phyloP scores from a whole-genome alignment of 2,888 invertebrate genomes.

The Phragmatobia fuliginosa region DNA sequence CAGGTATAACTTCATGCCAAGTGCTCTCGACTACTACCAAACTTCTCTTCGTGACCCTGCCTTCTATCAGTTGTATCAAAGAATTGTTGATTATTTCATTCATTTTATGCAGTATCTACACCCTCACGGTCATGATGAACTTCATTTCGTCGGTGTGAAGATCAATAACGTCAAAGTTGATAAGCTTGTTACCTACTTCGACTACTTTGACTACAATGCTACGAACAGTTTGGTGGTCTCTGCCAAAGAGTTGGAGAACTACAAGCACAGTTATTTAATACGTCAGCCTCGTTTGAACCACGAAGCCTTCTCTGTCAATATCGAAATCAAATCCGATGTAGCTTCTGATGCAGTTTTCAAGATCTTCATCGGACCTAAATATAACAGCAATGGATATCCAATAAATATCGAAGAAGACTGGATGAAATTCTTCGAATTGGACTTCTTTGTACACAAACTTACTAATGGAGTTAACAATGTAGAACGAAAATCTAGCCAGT shows the following conservation, averaged over 20 bases:
- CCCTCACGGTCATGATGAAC: conserved; percentile 86
- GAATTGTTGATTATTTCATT: conserved; percentile 85
- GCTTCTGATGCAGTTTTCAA: conserved; percentile 87
- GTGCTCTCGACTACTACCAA: conserved; percentile 88
- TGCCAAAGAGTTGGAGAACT: conserved; percentile 63
- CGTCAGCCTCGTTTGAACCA: conserved; percentile 91
- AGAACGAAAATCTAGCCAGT: conserved; percentile 88
- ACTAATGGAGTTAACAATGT: conserved; percentile 88
- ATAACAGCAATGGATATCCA: conserved; percentile 84
- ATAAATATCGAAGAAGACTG: conserved; percentile 85
- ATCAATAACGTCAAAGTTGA: conserved; percentile 88
- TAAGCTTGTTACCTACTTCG: conserved; percentile 89
- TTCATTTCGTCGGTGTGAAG: conserved; percentile 87
- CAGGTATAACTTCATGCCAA: conserved; percentile 82
- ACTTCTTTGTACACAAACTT: conserved; percentile 87
- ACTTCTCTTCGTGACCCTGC: conserved; percentile 90
- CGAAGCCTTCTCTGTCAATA: conserved; percentile 88
- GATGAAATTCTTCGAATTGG: conserved; percentile 88
- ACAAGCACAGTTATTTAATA: conserved; percentile 80
- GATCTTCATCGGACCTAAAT: conserved; percentile 90
- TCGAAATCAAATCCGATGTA: conserved; percentile 87
- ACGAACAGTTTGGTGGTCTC: conserved; percentile 81
- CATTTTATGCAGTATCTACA: conserved; percentile 87
- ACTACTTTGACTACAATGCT: conserved; percentile 88
- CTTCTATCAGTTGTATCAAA: conserved; percentile 89